phyloP scores from a whole-genome alignment of 2,113 vertebrate species.

The Poecilia latipinna region DNA sequence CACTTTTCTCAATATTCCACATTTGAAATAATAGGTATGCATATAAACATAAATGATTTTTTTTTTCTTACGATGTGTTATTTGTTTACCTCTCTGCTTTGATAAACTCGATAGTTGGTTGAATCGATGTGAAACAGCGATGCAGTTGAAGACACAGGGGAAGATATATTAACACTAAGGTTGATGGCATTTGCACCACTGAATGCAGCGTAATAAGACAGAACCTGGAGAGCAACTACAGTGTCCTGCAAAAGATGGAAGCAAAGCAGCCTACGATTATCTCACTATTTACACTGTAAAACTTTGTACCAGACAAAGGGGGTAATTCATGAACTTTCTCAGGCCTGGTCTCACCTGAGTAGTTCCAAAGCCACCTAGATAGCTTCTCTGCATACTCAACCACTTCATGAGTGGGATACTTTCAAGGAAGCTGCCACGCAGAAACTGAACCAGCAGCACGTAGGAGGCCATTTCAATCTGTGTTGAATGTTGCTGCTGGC shows the following conservation, averaged over 20 bases:
- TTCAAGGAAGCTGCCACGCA: conserved; percentile 73
- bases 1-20: too few relatives aligned
- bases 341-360: conserved; percentile 82
- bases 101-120: conserved; percentile 77
- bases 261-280: background rate
- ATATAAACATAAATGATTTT: background rate
- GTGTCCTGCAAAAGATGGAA: conserved; percentile 79
- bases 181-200: conserved; percentile 75
- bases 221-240: conserved; percentile 86
- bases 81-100: conserved; percentile 76
- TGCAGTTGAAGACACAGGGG: conserved; percentile 31
- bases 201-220: conserved; percentile 82
- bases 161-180: conserved; percentile 73
- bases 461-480: conserved; percentile 89
- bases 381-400: conserved; percentile 86
- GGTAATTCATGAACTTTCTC: background rate
- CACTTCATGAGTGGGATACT: conserved; percentile 86
- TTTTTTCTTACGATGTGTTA: background rate
- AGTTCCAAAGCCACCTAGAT: conserved; percentile 84
- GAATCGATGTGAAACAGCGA: conserved; percentile 76
- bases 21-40: too few relatives aligned
- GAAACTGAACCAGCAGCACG: conserved; percentile 80
- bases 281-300: background rate
- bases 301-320: background rate
- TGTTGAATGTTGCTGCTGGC: conserved; percentile 78